phyloP scores from a whole-genome alignment of 2,888 invertebrate species.

The Siphonodentalium dalli region DNA sequence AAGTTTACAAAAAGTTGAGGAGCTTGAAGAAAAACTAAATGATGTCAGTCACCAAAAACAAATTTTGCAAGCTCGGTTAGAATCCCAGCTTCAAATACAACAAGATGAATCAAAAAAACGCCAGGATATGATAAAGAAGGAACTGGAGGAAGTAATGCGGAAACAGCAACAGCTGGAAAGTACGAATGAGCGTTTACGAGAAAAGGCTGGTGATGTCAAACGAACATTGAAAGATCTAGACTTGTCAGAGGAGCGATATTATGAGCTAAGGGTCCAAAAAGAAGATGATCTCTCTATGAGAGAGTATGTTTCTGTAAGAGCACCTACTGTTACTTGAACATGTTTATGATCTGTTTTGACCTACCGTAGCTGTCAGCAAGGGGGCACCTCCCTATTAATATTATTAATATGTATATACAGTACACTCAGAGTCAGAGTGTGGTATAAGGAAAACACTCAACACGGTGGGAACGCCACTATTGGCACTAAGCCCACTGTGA shows the following conservation, averaged over 20 bases:
- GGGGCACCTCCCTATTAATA: too few relatives aligned
- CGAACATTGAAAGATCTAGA: conserved; percentile 53
- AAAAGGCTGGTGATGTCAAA: conserved; percentile 60
- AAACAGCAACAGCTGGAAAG: conserved; percentile 61
- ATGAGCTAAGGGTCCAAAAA: conserved; percentile 44
- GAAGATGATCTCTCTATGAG: conserved; percentile 59
- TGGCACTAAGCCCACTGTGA: too few relatives aligned
- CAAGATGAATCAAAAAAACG: conserved; percentile 58
- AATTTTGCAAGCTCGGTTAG: conserved; percentile 57
- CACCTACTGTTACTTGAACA: too few relatives aligned
- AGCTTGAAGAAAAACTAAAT: conserved; percentile 63
- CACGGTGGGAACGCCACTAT: too few relatives aligned
- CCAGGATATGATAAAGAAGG: conserved; percentile 55
- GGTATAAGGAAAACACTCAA: too few relatives aligned
- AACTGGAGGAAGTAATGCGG: conserved; percentile 56
- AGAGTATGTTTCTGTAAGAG: conserved; percentile 61
- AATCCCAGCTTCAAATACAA: conserved; percentile 60
- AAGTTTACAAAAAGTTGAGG: conserved; percentile 58
- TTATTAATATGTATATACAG: too few relatives aligned
- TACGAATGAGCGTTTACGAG: conserved; percentile 60
- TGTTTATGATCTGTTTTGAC: too few relatives aligned
- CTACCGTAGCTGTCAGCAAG: too few relatives aligned
- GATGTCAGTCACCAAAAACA: conserved; percentile 63
- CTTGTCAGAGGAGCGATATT: conserved; percentile 59
- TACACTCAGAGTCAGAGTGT: too few relatives aligned